Evolutionary conservation across 1,140 invertebrate genomes (phyloP), one percentile per base, ranked within the genome.

Genomic region (Procambarus clarkii): DNA sequence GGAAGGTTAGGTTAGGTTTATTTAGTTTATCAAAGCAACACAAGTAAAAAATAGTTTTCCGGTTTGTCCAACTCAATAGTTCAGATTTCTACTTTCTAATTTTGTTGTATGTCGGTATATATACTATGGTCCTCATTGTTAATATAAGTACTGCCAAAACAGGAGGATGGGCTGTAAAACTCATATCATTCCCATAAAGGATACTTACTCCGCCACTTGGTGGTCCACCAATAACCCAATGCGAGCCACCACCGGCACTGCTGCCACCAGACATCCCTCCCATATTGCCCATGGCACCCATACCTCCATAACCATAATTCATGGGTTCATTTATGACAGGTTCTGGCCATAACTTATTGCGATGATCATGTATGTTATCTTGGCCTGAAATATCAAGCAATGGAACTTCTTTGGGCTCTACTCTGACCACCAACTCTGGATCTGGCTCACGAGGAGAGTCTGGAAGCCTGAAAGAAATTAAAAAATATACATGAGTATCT

Each of bases 391-490:
- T 95, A 95, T 98, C 98, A 92, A 98, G 97, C 81, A 98, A 94
- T 7, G 98, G 98, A 94, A 99, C 98, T 9, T 96, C 95, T 92
- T 96, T 96, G 2, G 97, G 97, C 93, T 98, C 97, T 2, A 95
- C 95, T 80, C 96, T 96, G 13, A 95, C 94, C n/a, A 92, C 96
- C 96, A 93, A 97, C 94, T 98, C 98, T 85, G 96, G 94, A 92
- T 98, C 98, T 1, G 98, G 97, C 95, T 99, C 98, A 58, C 96
- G 95, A 0, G 98, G 95, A 78, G 96, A 96, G 94, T 98, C 98
- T 15, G 98, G 98, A 86, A 98, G 97, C 94, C 95, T 95, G 81
- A 11, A 93, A 92, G 87, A 88, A n/a, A 21, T 9, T 54, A 18
- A 5, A 78, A 69, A 84, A 91, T 34, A 34, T 34, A 1, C 34